Evolutionary conservation across 2,888 invertebrate species (phyloP), one percentile per base, ranked within the genome.

Genomic region (Heliconius hortense): DNA sequence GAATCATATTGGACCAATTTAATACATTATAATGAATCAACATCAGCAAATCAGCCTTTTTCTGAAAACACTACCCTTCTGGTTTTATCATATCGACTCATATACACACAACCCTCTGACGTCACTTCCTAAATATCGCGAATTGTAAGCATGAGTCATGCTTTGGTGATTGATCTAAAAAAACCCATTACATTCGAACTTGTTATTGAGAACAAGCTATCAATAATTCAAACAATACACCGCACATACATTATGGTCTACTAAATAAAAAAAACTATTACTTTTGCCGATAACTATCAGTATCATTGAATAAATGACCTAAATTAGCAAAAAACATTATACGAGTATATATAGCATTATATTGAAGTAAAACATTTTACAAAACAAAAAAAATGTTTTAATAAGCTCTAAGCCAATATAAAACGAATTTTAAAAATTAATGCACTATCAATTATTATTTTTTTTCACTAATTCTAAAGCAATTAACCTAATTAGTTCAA

Each of bases 121-220:
- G 78, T 79, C 78, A 78, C 77, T 68, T 74, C 72, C 78, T 43
- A 76, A 75, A 77, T 72, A 76, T 77, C 77, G 76, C 75, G 75
- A 76, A 75, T 67, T 64, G 67, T 69, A 75, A 53, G 67, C 75
- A 60, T 80, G 79, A 79, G 67, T 80, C 79, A 80, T 35, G 66
- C 72, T 73, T 71, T 74, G 53, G 60, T 77, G 77, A 77, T 74
- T 75, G 77, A 72, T 77, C 73, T 73, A 77, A 78, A 78, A 63
- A 78, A 75, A 77, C 75, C 78, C 76, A 74, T 76, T 78, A 74
- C 69, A 73, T 74, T 74, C 72, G n/a, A 28, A 39, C 63, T 26
- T 75, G 71, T 77, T 67, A 75, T 75, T 73, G 62, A 70, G 59
- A 73, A 73, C 75, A 70, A 73, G 72, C 72, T 48, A 24, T 75